Conservation (phyloP, 2,113 vertebrate genomes). For the Peromyscus californicus region DNA sequence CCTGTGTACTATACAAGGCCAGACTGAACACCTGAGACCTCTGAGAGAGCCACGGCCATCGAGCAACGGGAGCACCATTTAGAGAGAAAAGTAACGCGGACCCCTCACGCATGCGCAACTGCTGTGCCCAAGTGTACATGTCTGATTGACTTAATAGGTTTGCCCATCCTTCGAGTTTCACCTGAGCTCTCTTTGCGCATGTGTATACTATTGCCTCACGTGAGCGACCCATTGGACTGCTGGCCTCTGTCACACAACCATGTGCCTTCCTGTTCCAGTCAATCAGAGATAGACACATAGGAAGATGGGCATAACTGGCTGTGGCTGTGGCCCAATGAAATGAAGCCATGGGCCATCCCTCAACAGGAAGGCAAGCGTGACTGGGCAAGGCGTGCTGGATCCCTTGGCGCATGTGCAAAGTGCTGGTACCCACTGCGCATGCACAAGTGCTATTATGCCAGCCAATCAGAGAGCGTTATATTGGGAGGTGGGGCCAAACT, state of each 20-base stretch:
- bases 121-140: not conserved
- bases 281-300: not conserved
- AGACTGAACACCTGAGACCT: not conserved
- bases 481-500: not conserved
- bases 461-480: not conserved
- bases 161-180: no score
- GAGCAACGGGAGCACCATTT: not conserved
- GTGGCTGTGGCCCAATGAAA: not conserved
- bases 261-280: no score
- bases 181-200: not conserved
- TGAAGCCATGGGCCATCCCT: not conserved
- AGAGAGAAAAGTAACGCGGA: not conserved
- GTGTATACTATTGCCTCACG: no score
- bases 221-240: not conserved
- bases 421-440: not conserved
- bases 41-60: not conserved
- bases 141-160: fast-evolving
- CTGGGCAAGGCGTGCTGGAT: not conserved
- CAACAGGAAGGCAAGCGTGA: not conserved
- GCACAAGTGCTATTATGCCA: not conserved
- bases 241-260: not conserved
- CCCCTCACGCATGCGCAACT: not conserved
- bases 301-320: no score
- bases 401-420: not conserved
- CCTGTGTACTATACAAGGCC: not conserved